Evolutionary conservation across 2,797 vertebrate species (phyloP), one percentile per base, ranked within the genome.

Genomic region (Manis javanica): DNA sequence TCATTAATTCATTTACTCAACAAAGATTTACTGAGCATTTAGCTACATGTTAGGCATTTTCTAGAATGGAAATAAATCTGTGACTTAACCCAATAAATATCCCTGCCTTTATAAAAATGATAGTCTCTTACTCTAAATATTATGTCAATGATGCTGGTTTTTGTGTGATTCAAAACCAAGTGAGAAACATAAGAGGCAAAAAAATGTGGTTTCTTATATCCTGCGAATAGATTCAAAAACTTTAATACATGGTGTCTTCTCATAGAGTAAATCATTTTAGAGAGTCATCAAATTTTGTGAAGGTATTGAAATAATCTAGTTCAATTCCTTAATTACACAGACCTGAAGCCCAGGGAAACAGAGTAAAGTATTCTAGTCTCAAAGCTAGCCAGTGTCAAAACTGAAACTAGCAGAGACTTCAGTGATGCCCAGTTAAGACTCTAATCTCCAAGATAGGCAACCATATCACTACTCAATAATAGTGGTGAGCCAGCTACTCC

Each of bases 141-240:
- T 46, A 9, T 51, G n/a, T 63, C 14, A 61, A 3, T 42, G 18
- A 78, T 91, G n/a, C 21, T 89, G 31, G 5, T 16, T 89, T 77
- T 64, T 46, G 7, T 95, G 7, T 82, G 24, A 57, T 83, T 74
- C 68, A 96, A 96, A 93, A 89, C 68, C 19, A 57, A 57, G 3
- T 63, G 9, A 14, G 31, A 19, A 46, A 55, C 11, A 75, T 87
- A 96, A 13, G 21, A 78, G 29, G 68, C 10, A 75, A 74, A 39
- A 77, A 85, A 55, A 15, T 37, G 82, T 71, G 14, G 2, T 57
- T 72, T 29, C 5, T 51, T 19, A 87, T 18, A 78, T 87, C 1
- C 42, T 55, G 10, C 57, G 83, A 51, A 91, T 24, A 83, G n/a
- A 57, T 31, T 5, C 75, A 95, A 24, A 74, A 42, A 72, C 12